phyloP scores from a whole-genome alignment of 37 sponge, comb jelly and placozoan genomes.

The Trichoplax adhaerens region DNA sequence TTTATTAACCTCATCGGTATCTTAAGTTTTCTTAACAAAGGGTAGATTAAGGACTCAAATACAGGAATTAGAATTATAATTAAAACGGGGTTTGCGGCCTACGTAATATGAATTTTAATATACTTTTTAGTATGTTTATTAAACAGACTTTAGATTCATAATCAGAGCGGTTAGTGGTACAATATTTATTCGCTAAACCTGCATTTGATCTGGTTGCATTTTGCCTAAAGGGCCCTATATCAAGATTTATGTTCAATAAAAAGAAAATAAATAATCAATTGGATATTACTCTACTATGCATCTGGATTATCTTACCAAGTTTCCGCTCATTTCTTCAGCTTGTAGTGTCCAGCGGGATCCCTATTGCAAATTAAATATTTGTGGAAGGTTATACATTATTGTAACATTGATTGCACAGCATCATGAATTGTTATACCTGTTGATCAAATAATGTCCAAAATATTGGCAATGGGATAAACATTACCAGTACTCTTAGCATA shows the following conservation, averaged over 20 bases:
- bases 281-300: background rate
- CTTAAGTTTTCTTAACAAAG: slow-evolving; percentile 37
- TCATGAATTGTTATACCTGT: slow-evolving; percentile 24
- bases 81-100: slow-evolving; percentile 67
- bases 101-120: no score
- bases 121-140: no score
- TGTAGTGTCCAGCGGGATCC: slow-evolving; percentile 95
- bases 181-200: slow-evolving; percentile 4
- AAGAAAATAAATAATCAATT: background rate
- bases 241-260: background rate
- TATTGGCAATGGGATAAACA: slow-evolving; percentile 80
- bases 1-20: slow-evolving; percentile 25
- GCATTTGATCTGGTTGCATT: slow-evolving; percentile 84
- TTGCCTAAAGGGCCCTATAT: background rate
- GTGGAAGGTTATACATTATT: slow-evolving; percentile 8
- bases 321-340: slow-evolving; percentile 73
- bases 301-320: slow-evolving; percentile 24
- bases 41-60: slow-evolving; percentile 82
- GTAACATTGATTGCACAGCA: background rate
- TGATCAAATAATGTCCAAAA: slow-evolving; percentile 99
- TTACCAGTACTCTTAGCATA: slow-evolving; percentile 52
- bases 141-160: no score
- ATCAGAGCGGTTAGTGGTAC: no score
- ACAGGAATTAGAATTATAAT: slow-evolving; percentile 84
- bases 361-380: slow-evolving; percentile 21